Base-by-base conservation (phyloP, 2,113 vertebrate species). In the Oplegnathus fasciatus region DNA sequence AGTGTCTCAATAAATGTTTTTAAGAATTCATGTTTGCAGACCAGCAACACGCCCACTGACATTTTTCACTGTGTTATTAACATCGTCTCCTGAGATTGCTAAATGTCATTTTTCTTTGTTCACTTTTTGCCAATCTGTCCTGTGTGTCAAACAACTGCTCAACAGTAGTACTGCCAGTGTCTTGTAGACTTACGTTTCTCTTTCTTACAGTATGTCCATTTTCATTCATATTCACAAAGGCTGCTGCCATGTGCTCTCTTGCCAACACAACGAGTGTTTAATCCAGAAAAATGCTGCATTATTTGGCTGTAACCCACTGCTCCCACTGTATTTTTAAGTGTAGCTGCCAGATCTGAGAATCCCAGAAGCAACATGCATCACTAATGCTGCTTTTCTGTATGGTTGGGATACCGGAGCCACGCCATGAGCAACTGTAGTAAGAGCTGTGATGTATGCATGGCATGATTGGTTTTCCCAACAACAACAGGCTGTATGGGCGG, bases 81-180 rank as follows among this genome's bases (percentile, higher is more conserved):
- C 9, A 4, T 20, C 1, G 66, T 70, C 72, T 57, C 18, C 50
- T 8, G 65, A 71, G 66, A 30, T 13, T 2, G 9, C 28, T 40
- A 81, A 81, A 76, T 71, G 65, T 76, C 66, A 65, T 18, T 66
- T 77, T 67, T 44, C 7, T 24, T 28, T 20, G 57, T 46, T 61
- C 5, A 0, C 24, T 26, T 55, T 37, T 61, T 54, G 6, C 34
- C 57, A 34, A 1, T 42, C 24, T 42, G 34, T 52, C 26, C 24
- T 32, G 28, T 69, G 9, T 55, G 57, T 52, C 58, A n/a, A 54
- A 55, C 78, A 80, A 7, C 57, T 50, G 57, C 55, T 40, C 15
- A 4, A 28, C 30, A 40, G 14, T 1, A n/a, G n/a, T n/a, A n/a
- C n/a, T n/a, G n/a, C n/a, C n/a, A n/a, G 1, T n/a, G 34, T 65